A percentile compares a stretch with the other conserved stretches of the same genome.
Evolutionary conservation across 2,888 invertebrate genomes (phyloP).

Genomic region (Nipponacmea schrenckii): DNA sequence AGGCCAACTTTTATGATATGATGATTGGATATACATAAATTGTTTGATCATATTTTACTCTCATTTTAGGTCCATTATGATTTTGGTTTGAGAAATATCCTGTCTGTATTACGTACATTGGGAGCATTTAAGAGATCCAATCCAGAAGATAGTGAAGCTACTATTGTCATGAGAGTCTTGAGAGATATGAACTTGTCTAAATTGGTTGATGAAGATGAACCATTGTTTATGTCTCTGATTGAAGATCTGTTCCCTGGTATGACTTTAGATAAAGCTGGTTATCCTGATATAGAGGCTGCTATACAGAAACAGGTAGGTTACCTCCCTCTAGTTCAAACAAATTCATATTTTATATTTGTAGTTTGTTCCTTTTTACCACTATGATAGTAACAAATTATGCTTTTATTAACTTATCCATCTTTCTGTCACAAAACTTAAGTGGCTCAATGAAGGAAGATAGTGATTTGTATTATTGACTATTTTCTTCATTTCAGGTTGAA

Average conservation of each 20-base stretch:
- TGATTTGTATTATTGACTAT: too few species aligned
- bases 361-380: too few species aligned
- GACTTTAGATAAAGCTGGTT: slow-evolving; percentile 88
- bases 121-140: slow-evolving; percentile 92
- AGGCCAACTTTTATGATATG: neutral
- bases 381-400: too few species aligned
- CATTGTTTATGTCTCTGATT: slow-evolving; percentile 94
- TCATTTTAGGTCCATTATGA: slow-evolving; percentile 88
- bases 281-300: slow-evolving; percentile 88
- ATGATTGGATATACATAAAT: too few species aligned
- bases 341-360: too few species aligned
- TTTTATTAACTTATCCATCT: too few species aligned
- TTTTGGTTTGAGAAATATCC: slow-evolving; percentile 93
- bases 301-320: slow-evolving; percentile 79
- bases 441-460: too few species aligned
- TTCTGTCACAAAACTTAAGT: too few species aligned
- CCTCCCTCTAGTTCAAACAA: neutral
- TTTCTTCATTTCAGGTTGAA: slow-evolving; percentile 47
- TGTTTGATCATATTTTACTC: neutral
- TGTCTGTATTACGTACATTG: slow-evolving; percentile 91
- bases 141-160: slow-evolving; percentile 91
- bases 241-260: slow-evolving; percentile 96
- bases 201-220: slow-evolving; percentile 96
- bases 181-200: slow-evolving; percentile 98
- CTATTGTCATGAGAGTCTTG: slow-evolving; percentile 94